A percentile compares a stretch with the other conserved stretches of the same genome.
phyloP scores from a whole-genome alignment of 2,113 vertebrate species.

The Microcebus jonahi region DNA sequence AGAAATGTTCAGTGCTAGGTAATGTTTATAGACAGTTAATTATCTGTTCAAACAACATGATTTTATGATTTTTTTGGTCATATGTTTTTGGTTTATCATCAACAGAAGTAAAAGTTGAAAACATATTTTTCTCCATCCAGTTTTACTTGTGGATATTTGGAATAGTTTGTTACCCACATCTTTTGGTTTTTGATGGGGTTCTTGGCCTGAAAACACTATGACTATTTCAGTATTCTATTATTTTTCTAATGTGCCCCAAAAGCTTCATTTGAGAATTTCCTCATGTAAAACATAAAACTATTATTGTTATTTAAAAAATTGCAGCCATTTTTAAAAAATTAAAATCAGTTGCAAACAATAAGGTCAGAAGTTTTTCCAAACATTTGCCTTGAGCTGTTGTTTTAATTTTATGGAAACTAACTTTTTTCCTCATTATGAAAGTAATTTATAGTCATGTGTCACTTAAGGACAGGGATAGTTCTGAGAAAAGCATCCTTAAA shows the following conservation, averaged over 20 bases:
- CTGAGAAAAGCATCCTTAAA: too few species aligned
- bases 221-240: conserved; percentile 67
- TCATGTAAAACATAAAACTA: conserved; percentile 86
- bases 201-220: conserved; percentile 66
- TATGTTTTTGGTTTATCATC: conserved; percentile 84
- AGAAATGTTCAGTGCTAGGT: not conserved
- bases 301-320: conserved; percentile 81
- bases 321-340: conserved; percentile 80
- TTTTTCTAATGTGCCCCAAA: conserved; percentile 75
- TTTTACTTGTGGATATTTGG: conserved; percentile 86
- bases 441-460: too few species aligned
- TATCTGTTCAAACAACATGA: conserved; percentile 71
- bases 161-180: conserved; percentile 85
- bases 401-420: conserved; percentile 78
- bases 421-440: not conserved
- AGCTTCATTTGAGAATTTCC: conserved; percentile 79
- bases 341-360: conserved; percentile 84
- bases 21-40: conserved; percentile 80
- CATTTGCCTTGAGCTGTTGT: conserved; percentile 60
- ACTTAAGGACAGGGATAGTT: too few species aligned
- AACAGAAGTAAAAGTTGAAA: conserved; percentile 84
- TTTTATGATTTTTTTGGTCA: conserved; percentile 61
- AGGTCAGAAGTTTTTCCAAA: conserved; percentile 72
- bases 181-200: conserved; percentile 80
- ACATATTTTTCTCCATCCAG: conserved; percentile 82